A percentile compares a stretch with the other conserved stretches of the same genome.
Conservation (phyloP, 2,888 invertebrate species). For the Torymus auratus region DNA sequence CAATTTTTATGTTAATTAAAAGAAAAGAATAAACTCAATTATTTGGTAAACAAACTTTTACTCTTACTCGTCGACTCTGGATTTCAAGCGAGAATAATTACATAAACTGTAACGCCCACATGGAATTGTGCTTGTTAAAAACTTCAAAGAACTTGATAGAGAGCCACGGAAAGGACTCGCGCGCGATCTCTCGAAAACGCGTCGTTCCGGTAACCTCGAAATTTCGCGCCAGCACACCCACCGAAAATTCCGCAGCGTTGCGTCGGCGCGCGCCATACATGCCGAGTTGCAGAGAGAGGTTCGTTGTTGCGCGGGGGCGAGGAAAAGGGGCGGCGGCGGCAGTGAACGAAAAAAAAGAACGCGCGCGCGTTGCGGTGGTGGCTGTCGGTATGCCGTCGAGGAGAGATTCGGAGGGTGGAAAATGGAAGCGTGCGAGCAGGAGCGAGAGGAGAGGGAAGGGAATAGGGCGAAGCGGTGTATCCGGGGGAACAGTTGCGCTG, state of each 20-base stretch:
- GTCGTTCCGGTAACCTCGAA: constrained; percentile 33
- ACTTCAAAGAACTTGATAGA: no score
- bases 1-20: no score
- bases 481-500: no score
- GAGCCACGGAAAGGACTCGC: neutral
- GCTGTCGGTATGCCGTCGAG: constrained; percentile 53
- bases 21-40: no score
- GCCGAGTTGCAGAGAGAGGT: constrained; percentile 43
- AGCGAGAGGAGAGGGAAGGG: constrained; percentile 59
- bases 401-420: constrained; percentile 42
- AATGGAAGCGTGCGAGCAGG: constrained; percentile 49
- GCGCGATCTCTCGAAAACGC: neutral
- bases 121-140: no score
- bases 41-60: no score
- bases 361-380: constrained; percentile 32
- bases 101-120: no score
- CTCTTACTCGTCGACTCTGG: no score
- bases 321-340: constrained; percentile 52
- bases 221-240: constrained; percentile 1
- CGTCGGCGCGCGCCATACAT: neutral
- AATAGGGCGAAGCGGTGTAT: neutral
- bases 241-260: neutral
- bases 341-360: neutral
- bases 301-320: constrained; percentile 60
- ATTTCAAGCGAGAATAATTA: no score